phyloP scores from a whole-genome alignment of 2,888 invertebrate genomes.

The Microctonus brassicae region DNA sequence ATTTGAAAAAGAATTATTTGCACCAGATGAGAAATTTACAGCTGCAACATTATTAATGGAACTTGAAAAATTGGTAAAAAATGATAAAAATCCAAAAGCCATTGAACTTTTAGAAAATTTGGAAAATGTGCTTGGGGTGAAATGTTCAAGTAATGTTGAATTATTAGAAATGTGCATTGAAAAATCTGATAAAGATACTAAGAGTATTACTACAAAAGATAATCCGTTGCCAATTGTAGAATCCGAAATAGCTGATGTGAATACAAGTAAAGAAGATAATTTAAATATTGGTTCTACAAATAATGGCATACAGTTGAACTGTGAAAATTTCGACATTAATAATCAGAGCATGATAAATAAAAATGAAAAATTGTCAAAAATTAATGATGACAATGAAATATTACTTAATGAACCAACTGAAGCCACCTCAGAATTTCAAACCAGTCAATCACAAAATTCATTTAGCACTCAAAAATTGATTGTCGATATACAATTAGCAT shows the following conservation, averaged over 20 bases:
- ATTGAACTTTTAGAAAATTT: conserved; percentile 58
- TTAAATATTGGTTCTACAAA: conserved; percentile 32
- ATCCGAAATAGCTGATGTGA: conserved; percentile 31
- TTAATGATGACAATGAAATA: conserved; percentile 33
- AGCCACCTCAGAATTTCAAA: neutral
- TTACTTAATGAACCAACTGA: conserved; percentile 7
- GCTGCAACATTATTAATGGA: conserved; percentile 58
- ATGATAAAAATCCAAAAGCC: conserved; percentile 58
- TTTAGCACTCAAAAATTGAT: conserved; percentile 48
- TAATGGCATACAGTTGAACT: conserved; percentile 36
- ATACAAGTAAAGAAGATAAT: conserved; percentile 48
- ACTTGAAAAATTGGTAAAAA: conserved; percentile 59
- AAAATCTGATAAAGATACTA: conserved; percentile 36
- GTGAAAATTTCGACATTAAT: neutral
- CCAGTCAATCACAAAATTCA: neutral
- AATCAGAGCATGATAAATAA: conserved; percentile 45
- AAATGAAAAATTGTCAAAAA: conserved; percentile 45
- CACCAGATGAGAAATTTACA: conserved; percentile 52
- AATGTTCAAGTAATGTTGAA: conserved; percentile 57
- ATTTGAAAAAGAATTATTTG: conserved; percentile 55
- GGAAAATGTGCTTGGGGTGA: conserved; percentile 58
- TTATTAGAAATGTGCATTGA: conserved; percentile 53
- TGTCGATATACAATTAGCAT: conserved; percentile 51
- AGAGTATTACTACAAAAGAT: neutral
- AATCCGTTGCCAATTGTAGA: neutral